phyloP scores from a whole-genome alignment of 1,140 invertebrate genomes.

The Globodera rostochiensis region DNA sequence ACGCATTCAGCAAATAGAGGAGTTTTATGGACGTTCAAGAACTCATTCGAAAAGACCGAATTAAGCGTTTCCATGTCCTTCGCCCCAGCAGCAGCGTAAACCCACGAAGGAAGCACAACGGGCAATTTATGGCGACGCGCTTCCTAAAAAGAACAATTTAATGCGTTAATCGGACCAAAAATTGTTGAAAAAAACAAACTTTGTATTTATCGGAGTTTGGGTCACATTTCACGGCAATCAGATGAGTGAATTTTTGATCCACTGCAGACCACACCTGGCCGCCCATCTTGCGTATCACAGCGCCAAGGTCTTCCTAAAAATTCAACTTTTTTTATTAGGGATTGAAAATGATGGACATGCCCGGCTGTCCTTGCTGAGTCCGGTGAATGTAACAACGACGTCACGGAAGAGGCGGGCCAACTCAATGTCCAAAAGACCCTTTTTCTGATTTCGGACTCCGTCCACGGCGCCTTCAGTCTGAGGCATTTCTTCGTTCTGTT shows the following conservation, averaged over 20 bases:
- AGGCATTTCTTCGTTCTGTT: too few relatives aligned
- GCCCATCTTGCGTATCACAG: constrained; percentile 13
- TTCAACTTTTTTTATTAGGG: too few relatives aligned
- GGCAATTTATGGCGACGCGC: constrained; percentile 6
- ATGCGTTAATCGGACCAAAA: not conserved
- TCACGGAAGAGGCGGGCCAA: too few relatives aligned
- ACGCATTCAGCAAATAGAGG: constrained; percentile 10
- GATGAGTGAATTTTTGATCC: constrained; percentile 18
- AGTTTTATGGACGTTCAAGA: constrained; percentile 2
- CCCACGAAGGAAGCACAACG: constrained; percentile 16
- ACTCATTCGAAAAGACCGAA: not conserved
- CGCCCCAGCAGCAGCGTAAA: constrained; percentile 6
- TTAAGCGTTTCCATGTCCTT: not conserved
- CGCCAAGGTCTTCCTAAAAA: not conserved
- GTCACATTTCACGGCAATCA: constrained; percentile 27
- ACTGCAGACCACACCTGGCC: not conserved
- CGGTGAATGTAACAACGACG: too few relatives aligned
- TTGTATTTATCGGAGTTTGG: constrained; percentile 15
- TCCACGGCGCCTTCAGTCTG: too few relatives aligned
- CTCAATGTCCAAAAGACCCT: too few relatives aligned
- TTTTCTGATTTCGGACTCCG: too few relatives aligned
- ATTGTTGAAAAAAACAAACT: constrained; percentile 1
- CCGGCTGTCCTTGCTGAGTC: too few relatives aligned
- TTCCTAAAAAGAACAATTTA: not conserved
- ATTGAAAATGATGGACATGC: too few relatives aligned